A percentile compares a stretch with the other conserved stretches of the same genome.
Conservation (phyloP, 2,113 vertebrate genomes). For the Neolamprologus sp. region DNA sequence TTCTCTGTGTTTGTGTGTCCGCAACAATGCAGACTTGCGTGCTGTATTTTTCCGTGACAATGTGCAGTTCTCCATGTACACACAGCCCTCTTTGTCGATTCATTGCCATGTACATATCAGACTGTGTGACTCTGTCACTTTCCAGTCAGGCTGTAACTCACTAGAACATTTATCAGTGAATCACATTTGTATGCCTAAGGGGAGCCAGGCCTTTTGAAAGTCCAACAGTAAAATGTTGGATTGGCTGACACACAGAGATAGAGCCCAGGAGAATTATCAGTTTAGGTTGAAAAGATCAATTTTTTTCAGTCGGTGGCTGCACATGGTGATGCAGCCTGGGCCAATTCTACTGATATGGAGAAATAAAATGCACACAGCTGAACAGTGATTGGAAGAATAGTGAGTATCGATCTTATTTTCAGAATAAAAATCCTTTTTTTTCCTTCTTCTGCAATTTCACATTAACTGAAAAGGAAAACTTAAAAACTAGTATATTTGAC, state of each 20-base stretch:
- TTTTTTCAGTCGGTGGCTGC: not conserved
- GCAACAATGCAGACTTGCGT: not conserved
- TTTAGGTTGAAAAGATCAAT: slow-evolving; percentile 34
- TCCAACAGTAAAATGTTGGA: slow-evolving; percentile 44
- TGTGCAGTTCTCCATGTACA: not conserved
- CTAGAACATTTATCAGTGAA: slow-evolving; percentile 40
- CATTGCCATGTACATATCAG: slow-evolving; percentile 25
- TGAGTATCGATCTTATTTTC: not conserved
- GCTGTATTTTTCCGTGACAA: not conserved
- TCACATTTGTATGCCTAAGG: slow-evolving; percentile 44
- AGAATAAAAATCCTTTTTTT: not conserved
- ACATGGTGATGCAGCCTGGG: not conserved
- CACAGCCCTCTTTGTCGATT: not conserved
- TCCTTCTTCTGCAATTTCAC: not conserved
- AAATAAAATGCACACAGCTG: not conserved
- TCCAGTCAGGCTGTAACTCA: slow-evolving; percentile 30
- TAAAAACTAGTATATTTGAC: not conserved
- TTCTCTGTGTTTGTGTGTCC: not conserved
- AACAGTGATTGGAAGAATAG: not conserved
- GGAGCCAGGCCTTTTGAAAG: slow-evolving; percentile 40
- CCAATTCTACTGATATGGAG: not conserved
- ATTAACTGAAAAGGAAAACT: not conserved
- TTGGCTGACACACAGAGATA: slow-evolving; percentile 32
- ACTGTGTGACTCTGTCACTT: not conserved
- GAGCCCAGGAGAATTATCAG: slow-evolving; percentile 36